Conservation (phyloP, 2,888 invertebrate species). For the Dorcus parallelipipedus region DNA sequence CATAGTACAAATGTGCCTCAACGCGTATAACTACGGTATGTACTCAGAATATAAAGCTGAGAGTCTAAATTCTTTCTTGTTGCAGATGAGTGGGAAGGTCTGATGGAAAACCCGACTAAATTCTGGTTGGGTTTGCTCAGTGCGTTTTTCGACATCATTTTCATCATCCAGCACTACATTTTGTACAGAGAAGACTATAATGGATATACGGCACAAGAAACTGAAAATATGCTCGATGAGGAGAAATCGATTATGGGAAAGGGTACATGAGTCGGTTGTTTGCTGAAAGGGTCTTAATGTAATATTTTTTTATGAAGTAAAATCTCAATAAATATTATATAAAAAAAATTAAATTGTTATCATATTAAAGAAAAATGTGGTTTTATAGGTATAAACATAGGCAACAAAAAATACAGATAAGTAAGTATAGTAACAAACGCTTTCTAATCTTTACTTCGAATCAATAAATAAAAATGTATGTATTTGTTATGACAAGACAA, state of each 20-base stretch:
- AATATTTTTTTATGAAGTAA: too few relatives aligned
- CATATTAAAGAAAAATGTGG: too few relatives aligned
- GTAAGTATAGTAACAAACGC: too few relatives aligned
- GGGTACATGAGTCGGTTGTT: background rate
- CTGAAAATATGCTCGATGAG: constrained; percentile 11
- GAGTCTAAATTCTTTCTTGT: background rate
- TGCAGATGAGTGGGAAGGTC: constrained; percentile 18
- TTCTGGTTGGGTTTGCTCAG: constrained; percentile 20
- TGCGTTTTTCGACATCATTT: constrained; percentile 16
- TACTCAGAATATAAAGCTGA: background rate
- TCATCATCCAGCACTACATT: constrained; percentile 19
- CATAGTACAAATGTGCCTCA: constrained; percentile 87
- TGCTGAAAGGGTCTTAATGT: background rate
- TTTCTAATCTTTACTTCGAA: too few relatives aligned
- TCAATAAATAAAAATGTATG: too few relatives aligned
- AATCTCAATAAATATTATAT: too few relatives aligned
- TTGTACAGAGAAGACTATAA: constrained; percentile 11
- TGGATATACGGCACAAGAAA: constrained; percentile 4
- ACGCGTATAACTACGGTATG: constrained; percentile 79
- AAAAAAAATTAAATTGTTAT: too few relatives aligned
- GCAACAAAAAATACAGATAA: too few relatives aligned
- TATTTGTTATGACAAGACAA: too few relatives aligned
- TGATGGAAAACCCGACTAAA: constrained; percentile 22
- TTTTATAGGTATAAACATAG: too few relatives aligned
- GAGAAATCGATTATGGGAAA: constrained; percentile 11